Evolutionary conservation across 2,888 invertebrate species (phyloP), one percentile per base, ranked within the genome.

Genomic region (Spisula subtruncata): DNA sequence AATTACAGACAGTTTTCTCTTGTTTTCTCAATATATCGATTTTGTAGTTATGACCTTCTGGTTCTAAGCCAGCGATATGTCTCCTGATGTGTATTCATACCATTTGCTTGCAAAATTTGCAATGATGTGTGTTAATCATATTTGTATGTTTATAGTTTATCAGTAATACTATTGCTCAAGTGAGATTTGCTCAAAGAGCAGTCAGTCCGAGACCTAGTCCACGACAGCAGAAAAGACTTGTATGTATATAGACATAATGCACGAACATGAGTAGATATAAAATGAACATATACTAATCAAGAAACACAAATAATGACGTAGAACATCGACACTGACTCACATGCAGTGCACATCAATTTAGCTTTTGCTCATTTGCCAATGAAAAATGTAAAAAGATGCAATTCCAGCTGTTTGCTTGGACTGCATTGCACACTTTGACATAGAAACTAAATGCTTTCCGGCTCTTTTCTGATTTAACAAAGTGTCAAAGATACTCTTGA

Each of bases 131-230:
- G 32, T 32, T 46, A 81, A n/a, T 48, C 8, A 46, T 81, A 18
- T 54, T 60, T 83, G 32, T 56, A 79, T 85, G 85, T 80, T 56
- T 85, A 32, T 85, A 85, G 85, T 85, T 56, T 79, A 85, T 85
- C 79, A 85, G 85, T 80, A 85, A 85, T 80, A 85, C 85, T 35
- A 85, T 85, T 25, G 85, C 85, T 6, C 85, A 79, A 56, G 56
- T 85, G 51, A 46, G 56, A 41, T 85, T 85, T 56, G 80, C 46
- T 51, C 79, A 79, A 80, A 54, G 85, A 54, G 32, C 32, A 56
- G 25, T 85, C 32, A 41, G 56, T 56, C 10, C n/a, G 20, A 51
- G 80, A 12, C 35, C 79, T 0, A 79, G 35, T 18, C 46, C 48
- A 35, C 84, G 54, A 46, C 18, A 48, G 41, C 51, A 18, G 25